Evolutionary conservation across 1,140 invertebrate species (phyloP), one percentile per base, ranked within the genome.

Genomic region (Zaprionus tsacasi): DNA sequence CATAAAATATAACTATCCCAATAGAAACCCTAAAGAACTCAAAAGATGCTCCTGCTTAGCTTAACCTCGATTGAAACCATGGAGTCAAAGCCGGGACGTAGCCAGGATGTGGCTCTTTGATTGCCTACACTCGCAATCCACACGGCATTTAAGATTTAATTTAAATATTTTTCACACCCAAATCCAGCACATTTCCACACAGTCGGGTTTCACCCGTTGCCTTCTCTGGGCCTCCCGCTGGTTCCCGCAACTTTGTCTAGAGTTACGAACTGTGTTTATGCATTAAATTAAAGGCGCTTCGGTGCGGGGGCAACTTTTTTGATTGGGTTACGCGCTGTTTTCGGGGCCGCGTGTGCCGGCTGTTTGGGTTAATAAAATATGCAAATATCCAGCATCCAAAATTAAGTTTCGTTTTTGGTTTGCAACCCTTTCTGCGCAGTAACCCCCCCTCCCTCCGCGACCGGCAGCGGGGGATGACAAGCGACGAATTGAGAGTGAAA

Each of bases 291-390:
- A 86, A 66, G 82, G 63, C 69, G 76, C 48, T 52, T 64, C 35
- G 64, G 36, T 43, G 40, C 38, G 72, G 66, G 68, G 68, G 76
- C 68, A 87, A 82, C 77, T 82, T 87, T 87, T 87, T 82, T 87
- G 83, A 87, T 87, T 87, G 83, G 80, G 77, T 87, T 87, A 79
- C 48, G 59, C 59, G 59, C 59, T 72, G 40, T 66, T 50, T 72
- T 64, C 52, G 52, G 81, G 71, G 79, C 64, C 70, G 76, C 82
- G 75, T 78, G 59, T 70, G 85, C 77, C 80, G 73, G 74, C 85
- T 88, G 85, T 75, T 87, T 78, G 70, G 77, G 83, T 87, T 87
- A 83, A 87, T 88, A 87, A 87, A 87, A 87, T 87, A 87, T 87
- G 83, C 83, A 87, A 87, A 87, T 83, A 78, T 88, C 65, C 64